Conservation (phyloP, 2,888 invertebrate species). For the Lasioglossum pauxillum region DNA sequence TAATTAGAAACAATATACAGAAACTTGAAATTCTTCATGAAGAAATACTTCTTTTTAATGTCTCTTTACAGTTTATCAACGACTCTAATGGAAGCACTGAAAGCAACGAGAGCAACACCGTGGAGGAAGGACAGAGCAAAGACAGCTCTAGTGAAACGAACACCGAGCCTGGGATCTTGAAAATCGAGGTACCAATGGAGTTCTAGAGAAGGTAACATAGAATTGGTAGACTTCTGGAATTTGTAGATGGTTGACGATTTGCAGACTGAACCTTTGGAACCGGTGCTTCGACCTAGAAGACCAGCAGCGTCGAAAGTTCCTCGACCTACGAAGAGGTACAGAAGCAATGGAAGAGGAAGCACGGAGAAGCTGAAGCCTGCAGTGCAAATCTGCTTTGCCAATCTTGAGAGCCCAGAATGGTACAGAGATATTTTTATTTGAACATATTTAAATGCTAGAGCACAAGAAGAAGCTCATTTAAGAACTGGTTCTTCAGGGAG, state of each 20-base stretch:
- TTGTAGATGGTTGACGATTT: not conserved
- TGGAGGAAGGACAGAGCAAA: constrained; percentile 58
- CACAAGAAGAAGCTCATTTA: not conserved
- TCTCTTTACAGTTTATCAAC: constrained; percentile 45
- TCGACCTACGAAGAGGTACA: constrained; percentile 67
- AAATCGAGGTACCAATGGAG: constrained; percentile 59
- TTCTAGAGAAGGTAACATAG: not conserved
- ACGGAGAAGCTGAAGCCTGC: constrained; percentile 89
- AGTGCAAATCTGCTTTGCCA: constrained; percentile 87
- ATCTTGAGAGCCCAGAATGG: constrained; percentile 91
- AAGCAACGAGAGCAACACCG: constrained; percentile 43
- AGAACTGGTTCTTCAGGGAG: constrained; percentile 86
- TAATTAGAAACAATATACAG: not conserved
- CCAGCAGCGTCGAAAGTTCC: constrained; percentile 70
- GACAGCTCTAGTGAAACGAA: constrained; percentile 66
- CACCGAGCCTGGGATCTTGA: constrained; percentile 63
- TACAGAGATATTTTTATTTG: constrained; percentile 52
- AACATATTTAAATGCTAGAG: too few species aligned
- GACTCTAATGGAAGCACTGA: constrained; percentile 48
- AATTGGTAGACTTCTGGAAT: not conserved
- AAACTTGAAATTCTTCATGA: not conserved
- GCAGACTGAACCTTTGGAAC: constrained; percentile 46
- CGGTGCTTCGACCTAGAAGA: constrained; percentile 33
- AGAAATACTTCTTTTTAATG: not conserved
- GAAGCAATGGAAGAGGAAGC: constrained; percentile 78